A percentile compares a stretch with the other conserved stretches of the same genome.
phyloP scores from a whole-genome alignment of 1,140 invertebrate species.

The Macrostomum lignano region DNA sequence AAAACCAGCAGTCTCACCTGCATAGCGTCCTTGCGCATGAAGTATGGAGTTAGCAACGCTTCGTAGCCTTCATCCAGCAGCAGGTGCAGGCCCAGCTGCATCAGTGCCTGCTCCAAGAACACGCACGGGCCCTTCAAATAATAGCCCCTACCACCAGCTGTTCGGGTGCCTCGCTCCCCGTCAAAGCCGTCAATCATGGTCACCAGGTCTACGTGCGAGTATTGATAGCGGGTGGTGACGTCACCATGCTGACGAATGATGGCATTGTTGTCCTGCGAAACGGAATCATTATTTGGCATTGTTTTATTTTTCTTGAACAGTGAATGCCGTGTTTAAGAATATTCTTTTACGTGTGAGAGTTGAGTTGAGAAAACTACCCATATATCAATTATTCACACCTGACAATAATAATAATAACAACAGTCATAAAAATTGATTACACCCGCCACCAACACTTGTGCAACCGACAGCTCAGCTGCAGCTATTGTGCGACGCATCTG shows the following conservation, averaged over 20 bases:
- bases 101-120: slow-evolving; percentile 72
- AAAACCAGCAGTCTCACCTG: too few relatives aligned
- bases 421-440: too few relatives aligned
- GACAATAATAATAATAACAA: too few relatives aligned
- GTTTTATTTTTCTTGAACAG: too few relatives aligned
- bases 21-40: slow-evolving; percentile 68
- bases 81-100: slow-evolving; percentile 51
- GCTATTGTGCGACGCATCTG: too few relatives aligned
- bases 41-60: slow-evolving; percentile 83
- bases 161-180: slow-evolving; percentile 55
- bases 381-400: too few relatives aligned
- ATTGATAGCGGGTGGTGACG: slow-evolving; percentile 48
- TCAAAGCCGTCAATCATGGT: slow-evolving; percentile 94
- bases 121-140: slow-evolving; percentile 54
- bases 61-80: slow-evolving; percentile 51
- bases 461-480: too few relatives aligned
- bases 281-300: too few relatives aligned
- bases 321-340: too few relatives aligned
- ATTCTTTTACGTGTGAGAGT: too few relatives aligned
- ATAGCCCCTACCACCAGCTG: slow-evolving; percentile 76
- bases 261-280: slow-evolving; percentile 40
- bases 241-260: slow-evolving; percentile 71
- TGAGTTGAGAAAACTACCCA: too few relatives aligned
- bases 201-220: slow-evolving; percentile 40
- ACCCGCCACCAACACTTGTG: too few relatives aligned